Evolutionary conservation across 2,113 vertebrate genomes (phyloP), one percentile per base, ranked within the genome.

Genomic region (Leptodactylus fuscus): DNA sequence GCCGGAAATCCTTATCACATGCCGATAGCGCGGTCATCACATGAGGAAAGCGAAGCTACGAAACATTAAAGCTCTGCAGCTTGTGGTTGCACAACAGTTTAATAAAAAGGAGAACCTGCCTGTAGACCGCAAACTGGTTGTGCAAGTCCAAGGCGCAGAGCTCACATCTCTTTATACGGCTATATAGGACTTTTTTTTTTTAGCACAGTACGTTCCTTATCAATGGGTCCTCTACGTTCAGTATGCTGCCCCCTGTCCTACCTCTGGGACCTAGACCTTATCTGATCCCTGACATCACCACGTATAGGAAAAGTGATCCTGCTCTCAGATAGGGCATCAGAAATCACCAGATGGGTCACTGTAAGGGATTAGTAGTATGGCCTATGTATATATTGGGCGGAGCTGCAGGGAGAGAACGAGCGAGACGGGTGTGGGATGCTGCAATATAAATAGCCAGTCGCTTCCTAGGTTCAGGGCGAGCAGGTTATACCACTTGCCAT

Each of bases 1-100:
- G n/a, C 51, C 32, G 77, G 77, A 79, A 79, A 76, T 24, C 55
- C 34, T 58, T n/a, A 34, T 75, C 73, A 75, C 73, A 75, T 48
- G 73, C 46, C 18, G 24, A 41, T 7, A 44, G 34, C 15, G 24
- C n/a, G 22, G 38, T n/a, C 22, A 27, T 22, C 16, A 58, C 29
- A 76, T 32, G 48, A 20, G 74, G 24, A 41, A 44, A 18, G 13
- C 13, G 73, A 29, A 29, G 27, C 53, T 24, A 13, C 53, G 4
- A 58, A 18, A 78, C 36, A 60, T 5, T 10, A 38, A 32, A n/a
- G 76, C 32, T 22, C 76, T 38, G 34, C 32, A 55, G 6, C 20
- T 16, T 79, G 77, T 60, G 53, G 53, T 62, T 34, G 36, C 53
- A n/a, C 6, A 58, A 20, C 58, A 32, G 46, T 49, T 76, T 34